These are phyloP conservation scores for Acanthosoma haemorrhoidale DNA, from an alignment of 2,888 invertebrate genomes.

Conservation along the genomic window DNA sequence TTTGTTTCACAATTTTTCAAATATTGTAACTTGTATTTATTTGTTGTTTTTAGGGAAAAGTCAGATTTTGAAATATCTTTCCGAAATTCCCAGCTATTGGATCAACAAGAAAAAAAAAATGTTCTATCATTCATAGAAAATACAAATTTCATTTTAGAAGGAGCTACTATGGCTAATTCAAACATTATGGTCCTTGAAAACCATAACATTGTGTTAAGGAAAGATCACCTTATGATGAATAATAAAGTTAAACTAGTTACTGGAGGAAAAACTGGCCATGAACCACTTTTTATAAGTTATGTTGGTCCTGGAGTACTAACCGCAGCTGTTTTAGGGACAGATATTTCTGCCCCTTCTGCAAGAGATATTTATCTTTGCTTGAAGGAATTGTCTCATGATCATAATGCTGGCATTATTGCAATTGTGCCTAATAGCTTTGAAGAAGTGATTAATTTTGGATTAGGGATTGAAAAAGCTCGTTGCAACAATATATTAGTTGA, in stretches of 20 bases:
- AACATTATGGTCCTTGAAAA: conserved; percentile 6
- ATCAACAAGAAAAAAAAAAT: not conserved
- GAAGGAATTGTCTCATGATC: conserved; percentile 19
- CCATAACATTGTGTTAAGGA: conserved; percentile 32
- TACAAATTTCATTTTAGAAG: not conserved
- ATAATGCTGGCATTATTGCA: conserved; percentile 27
- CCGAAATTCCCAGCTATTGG: too few relatives aligned
- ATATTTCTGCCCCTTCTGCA: conserved; percentile 24
- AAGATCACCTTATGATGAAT: conserved; percentile 36
- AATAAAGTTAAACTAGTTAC: conserved; percentile 44
- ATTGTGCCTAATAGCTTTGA: conserved; percentile 32
- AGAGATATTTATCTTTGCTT: conserved; percentile 28
- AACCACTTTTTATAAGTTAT: conserved; percentile 50
- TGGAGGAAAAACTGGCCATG: conserved; percentile 55
- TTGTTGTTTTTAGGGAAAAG: too few relatives aligned
- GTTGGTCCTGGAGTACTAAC: conserved; percentile 53
- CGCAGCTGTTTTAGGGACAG: conserved; percentile 50
- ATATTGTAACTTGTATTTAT: too few relatives aligned
- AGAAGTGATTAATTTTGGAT: conserved; percentile 31
- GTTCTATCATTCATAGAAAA: not conserved
- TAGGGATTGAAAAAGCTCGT: conserved; percentile 32
- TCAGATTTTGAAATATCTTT: too few relatives aligned
- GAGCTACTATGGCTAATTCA: conserved; percentile 13
- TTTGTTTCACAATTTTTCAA: too few relatives aligned
- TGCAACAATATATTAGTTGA: conserved; percentile 28